A percentile compares a stretch with the other conserved stretches of the same genome.
Conservation (phyloP, 2,113 vertebrate species). For the Carassius carassius region DNA sequence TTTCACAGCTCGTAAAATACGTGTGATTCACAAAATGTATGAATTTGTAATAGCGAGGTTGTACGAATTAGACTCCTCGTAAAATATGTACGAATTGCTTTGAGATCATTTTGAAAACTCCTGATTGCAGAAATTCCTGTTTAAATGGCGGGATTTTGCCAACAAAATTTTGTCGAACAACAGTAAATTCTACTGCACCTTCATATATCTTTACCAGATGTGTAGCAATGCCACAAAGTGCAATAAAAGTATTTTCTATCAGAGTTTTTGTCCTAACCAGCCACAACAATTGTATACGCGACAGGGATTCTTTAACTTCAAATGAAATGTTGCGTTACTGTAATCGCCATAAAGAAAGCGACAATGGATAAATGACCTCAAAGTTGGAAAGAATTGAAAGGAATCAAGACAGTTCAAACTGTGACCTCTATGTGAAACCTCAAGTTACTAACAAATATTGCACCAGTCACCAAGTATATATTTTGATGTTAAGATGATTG, state of each 20-base stretch:
- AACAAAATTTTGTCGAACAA: neutral
- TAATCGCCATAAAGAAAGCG: neutral
- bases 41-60: too few relatives aligned
- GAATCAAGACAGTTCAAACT: neutral
- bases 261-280: neutral
- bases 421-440: neutral
- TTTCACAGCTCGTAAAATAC: too few relatives aligned
- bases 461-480: neutral
- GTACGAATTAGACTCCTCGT: too few relatives aligned
- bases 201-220: neutral
- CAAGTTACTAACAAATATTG: neutral
- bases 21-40: too few relatives aligned
- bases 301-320: neutral
- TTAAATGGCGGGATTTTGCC: neutral
- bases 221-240: neutral
- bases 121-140: neutral
- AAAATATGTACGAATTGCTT: too few relatives aligned
- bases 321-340: neutral
- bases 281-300: neutral
- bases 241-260: neutral
- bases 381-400: neutral
- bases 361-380: neutral
- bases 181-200: neutral
- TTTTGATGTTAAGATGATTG: neutral
- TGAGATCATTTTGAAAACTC: neutral